These are phyloP conservation scores for Melanotaenia pygmaea DNA, from an alignment of 2,797 vertebrate species.

Conservation along the genomic window DNA sequence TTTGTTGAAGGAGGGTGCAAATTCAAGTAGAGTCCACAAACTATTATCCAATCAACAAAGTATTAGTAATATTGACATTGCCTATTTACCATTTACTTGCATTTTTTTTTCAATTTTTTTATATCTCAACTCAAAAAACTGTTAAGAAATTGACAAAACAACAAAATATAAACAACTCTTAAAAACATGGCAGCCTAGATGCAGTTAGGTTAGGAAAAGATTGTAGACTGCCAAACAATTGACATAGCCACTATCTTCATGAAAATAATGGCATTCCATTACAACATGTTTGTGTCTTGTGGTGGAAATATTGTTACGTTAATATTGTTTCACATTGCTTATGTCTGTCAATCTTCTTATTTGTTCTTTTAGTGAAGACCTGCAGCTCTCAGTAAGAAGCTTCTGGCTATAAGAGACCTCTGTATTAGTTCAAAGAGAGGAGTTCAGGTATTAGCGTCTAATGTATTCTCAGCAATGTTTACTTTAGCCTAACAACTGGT, in stretches of 20 bases:
- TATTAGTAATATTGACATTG: too few relatives aligned
- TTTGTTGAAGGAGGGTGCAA: constrained; percentile 2
- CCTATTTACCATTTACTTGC: too few relatives aligned
- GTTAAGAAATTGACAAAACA: neutral
- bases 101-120: too few relatives aligned
- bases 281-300: neutral
- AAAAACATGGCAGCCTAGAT: neutral
- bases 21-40: neutral
- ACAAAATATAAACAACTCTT: neutral
- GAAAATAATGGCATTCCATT: constrained; percentile 6
- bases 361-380: constrained; percentile 45
- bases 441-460: constrained; percentile 65
- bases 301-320: constrained; percentile 30
- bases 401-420: constrained; percentile 38
- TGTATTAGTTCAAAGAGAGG: constrained; percentile 55
- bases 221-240: neutral
- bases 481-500: constrained; percentile 64
- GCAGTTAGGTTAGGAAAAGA: neutral
- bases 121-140: neutral
- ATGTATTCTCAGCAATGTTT: constrained; percentile 55
- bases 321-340: constrained; percentile 30
- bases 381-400: constrained; percentile 35
- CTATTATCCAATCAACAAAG: neutral
- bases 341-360: constrained; percentile 21
- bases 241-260: neutral